phyloP scores from a whole-genome alignment of 1,140 invertebrate species.

The Dufourea novaeangliae region DNA sequence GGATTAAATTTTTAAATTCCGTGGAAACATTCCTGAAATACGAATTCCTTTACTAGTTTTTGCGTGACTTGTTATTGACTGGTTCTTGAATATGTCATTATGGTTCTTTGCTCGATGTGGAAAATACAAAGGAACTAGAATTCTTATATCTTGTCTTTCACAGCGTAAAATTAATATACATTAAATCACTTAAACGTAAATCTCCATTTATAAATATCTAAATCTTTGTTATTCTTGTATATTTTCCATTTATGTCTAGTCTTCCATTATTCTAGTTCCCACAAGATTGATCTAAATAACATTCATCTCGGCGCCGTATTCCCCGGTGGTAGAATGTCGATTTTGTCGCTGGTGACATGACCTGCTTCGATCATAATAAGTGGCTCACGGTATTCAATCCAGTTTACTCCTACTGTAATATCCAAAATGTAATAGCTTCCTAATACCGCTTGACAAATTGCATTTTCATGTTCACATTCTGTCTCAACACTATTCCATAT shows the following conservation, averaged over 20 bases:
- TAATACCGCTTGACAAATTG: background rate
- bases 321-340: background rate
- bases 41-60: no score
- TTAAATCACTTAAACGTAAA: no score
- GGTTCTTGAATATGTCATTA: no score
- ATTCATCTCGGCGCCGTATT: background rate
- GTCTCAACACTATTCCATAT: background rate
- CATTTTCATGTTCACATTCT: background rate
- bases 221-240: no score
- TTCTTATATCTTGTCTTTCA: no score
- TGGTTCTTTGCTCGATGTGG: no score
- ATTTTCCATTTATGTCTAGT: background rate
- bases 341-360: background rate
- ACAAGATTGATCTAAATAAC: background rate
- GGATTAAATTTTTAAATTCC: no score
- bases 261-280: background rate
- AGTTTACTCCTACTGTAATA: background rate
- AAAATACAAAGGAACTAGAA: no score
- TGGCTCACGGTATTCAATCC: slow-evolving; percentile 1
- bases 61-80: no score
- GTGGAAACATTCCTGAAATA: no score
- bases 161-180: no score
- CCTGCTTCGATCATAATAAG: slow-evolving; percentile 7
- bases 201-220: no score
- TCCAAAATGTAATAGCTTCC: background rate